Base-by-base conservation (phyloP, 2,113 vertebrate genomes). In the Ptilonorhynchus violaceus region DNA sequence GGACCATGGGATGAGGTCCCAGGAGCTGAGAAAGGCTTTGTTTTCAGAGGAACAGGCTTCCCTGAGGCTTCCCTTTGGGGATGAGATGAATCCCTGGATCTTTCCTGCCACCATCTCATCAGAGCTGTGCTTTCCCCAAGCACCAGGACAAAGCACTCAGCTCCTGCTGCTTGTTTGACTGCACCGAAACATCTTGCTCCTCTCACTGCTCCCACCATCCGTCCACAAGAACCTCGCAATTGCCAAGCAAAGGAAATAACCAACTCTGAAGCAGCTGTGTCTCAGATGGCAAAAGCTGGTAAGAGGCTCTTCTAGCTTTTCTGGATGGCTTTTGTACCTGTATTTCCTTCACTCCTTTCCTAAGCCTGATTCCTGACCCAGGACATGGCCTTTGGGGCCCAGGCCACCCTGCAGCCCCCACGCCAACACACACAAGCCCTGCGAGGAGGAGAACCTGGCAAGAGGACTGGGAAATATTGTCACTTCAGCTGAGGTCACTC, bases 401-500 rank as follows among this genome's bases (percentile, higher is more conserved):
- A 44, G 68, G 63, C 15, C 75, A 66, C 14, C 39, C 85, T 66
- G 46, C 55, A 84, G 67, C 35, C 66, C 52, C 44, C 19, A 31
- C 11, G 1, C 4, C 49, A 44, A 27, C 11, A 20, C 53, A 41
- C 31, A 56, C 52, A 35, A 81, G n/a, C 30, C 44, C 47, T 59
- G 22, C 0, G 0, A 85, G 85, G 77, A 93, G 91, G 63, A 96
- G 39, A 30, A 81, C 30, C 75, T 96, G 96, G 88, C 92, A 95
- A 58, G 78, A 58, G 59, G 59, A 89, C 63, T 86, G 39, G 90
- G 96, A 96, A 94, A 96, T 86, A 80, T 50, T 95, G 93, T 96
- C 90, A 47, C 88, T 96, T 89, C 76, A 55, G 63, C 76, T 97
- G 95, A 96, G 91, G 68, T 96, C 95, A 96, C 85, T 41, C 55